These are phyloP conservation scores for Brachionichthys hirsutus DNA, from an alignment of 2,113 vertebrate species.

Conservation along the genomic window DNA sequence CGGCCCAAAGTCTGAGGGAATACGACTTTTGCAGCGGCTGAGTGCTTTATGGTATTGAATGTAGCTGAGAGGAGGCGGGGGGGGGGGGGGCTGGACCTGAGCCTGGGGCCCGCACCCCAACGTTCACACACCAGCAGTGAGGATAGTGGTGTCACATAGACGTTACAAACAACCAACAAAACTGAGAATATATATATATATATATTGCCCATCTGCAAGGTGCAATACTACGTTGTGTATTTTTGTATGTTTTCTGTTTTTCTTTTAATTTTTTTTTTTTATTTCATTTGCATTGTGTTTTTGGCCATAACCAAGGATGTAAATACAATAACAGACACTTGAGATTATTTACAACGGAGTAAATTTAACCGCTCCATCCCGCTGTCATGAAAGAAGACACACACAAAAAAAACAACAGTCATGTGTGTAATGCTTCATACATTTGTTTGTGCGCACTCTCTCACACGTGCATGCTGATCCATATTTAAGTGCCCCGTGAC, in stretches of 20 bases:
- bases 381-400: slow-evolving; percentile 54
- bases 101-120: slow-evolving; percentile 74
- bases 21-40: slow-evolving; percentile 64
- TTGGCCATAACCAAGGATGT: slow-evolving; percentile 79
- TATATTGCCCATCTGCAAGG: slow-evolving; percentile 77
- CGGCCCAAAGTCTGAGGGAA: slow-evolving; percentile 56
- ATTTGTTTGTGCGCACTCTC: slow-evolving; percentile 66
- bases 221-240: slow-evolving; percentile 75
- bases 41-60: slow-evolving; percentile 81
- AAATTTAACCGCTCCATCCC: slow-evolving; percentile 54
- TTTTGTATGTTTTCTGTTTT: slow-evolving; percentile 68
- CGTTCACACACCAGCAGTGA: slow-evolving; percentile 83
- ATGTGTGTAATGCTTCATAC: slow-evolving; percentile 65
- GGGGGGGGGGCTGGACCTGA: slow-evolving; percentile 71
- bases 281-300: slow-evolving; percentile 38
- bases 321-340: slow-evolving; percentile 75
- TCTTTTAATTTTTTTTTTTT: slow-evolving; percentile 45
- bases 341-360: slow-evolving; percentile 50
- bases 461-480: slow-evolving; percentile 66
- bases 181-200: slow-evolving; percentile 71
- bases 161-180: slow-evolving; percentile 70
- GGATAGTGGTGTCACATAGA: slow-evolving; percentile 72
- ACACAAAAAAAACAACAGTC: slow-evolving; percentile 33
- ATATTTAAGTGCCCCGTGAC: slow-evolving; percentile 71
- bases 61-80: slow-evolving; percentile 80